These are phyloP conservation scores for Paracanthobrama guichenoti DNA, from an alignment of 2,113 vertebrate genomes.

Conservation along the genomic window DNA sequence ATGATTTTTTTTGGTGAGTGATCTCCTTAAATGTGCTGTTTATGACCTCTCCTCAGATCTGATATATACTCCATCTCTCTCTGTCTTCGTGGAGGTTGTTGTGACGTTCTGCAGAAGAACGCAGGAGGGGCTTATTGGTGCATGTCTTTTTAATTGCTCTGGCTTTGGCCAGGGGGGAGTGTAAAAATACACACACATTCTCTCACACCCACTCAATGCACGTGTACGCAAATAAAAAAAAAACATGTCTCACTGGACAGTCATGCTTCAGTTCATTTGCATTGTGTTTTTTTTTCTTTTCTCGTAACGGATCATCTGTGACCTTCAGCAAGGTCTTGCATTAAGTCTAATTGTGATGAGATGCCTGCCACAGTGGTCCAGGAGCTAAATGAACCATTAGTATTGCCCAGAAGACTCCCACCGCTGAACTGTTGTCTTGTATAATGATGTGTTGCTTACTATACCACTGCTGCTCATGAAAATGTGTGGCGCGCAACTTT, in stretches of 20 bases:
- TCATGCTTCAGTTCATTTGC: slow-evolving; percentile 68
- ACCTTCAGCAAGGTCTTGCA: slow-evolving; percentile 68
- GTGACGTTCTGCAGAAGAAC: slow-evolving; percentile 54
- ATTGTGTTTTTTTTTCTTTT: slow-evolving; percentile 42
- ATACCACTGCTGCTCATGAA: not conserved
- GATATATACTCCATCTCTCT: slow-evolving; percentile 47
- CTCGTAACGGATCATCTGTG: slow-evolving; percentile 64
- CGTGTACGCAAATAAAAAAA: not conserved
- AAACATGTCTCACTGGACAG: slow-evolving; percentile 54
- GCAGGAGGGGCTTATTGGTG: slow-evolving; percentile 60
- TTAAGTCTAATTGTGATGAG: slow-evolving; percentile 70
- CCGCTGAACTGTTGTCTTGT: slow-evolving; percentile 39
- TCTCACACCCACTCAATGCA: not conserved
- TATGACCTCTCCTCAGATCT: not conserved
- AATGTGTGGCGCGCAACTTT: slow-evolving; percentile 31
- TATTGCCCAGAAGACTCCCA: slow-evolving; percentile 57
- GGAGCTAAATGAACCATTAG: slow-evolving; percentile 60
- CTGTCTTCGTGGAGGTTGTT: slow-evolving; percentile 45
- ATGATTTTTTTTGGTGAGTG: no score
- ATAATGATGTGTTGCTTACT: slow-evolving; percentile 46
- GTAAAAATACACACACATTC: slow-evolving; percentile 24
- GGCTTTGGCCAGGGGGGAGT: slow-evolving; percentile 43
- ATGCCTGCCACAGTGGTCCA: slow-evolving; percentile 60
- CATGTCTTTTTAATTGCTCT: slow-evolving; percentile 77
- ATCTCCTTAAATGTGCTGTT: not conserved